Conservation (phyloP, 2,888 invertebrate genomes). For the Netelia melanura region DNA sequence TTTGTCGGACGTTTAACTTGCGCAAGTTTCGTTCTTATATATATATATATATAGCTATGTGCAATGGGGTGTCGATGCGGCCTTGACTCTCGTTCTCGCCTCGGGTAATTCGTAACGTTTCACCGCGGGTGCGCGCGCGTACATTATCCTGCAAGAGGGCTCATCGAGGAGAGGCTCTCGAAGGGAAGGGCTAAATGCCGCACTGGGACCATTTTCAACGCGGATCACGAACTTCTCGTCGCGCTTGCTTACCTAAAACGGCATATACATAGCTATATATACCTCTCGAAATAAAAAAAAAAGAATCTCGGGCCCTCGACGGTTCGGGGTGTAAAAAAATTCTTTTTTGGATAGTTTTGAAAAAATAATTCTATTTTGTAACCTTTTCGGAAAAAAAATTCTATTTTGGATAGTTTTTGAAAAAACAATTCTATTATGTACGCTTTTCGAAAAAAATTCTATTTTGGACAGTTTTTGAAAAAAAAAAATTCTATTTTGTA, state of each 20-base stretch:
- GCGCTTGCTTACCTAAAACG: slow-evolving; percentile 78
- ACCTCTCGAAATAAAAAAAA: not conserved
- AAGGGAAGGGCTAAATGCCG: slow-evolving; percentile 79
- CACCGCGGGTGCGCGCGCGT: slow-evolving; percentile 10
- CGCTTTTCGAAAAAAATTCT: too few species aligned
- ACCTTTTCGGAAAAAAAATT: too few species aligned
- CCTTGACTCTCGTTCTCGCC: slow-evolving; percentile 50
- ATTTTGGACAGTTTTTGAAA: too few species aligned
- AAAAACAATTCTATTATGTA: too few species aligned
- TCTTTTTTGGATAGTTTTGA: not conserved
- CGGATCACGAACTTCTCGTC: slow-evolving; percentile 79
- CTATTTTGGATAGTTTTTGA: not conserved
- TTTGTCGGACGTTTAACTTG: slow-evolving; percentile 55
- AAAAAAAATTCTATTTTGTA: too few species aligned
- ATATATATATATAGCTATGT: not conserved
- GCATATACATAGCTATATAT: not conserved
- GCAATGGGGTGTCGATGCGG: slow-evolving; percentile 44
- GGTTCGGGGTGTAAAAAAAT: not conserved
- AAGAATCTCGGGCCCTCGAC: not conserved
- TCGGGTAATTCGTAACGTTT: slow-evolving; percentile 57
- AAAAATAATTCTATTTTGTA: too few species aligned
- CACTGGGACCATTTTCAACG: slow-evolving; percentile 82
- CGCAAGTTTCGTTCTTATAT: slow-evolving; percentile 42
- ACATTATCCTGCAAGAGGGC: slow-evolving; percentile 1
- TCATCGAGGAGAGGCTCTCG: slow-evolving; percentile 48